These are phyloP conservation scores for Platygyra sinensis DNA, from an alignment of 64 coral and sea anemone species.

Conservation along the genomic window DNA sequence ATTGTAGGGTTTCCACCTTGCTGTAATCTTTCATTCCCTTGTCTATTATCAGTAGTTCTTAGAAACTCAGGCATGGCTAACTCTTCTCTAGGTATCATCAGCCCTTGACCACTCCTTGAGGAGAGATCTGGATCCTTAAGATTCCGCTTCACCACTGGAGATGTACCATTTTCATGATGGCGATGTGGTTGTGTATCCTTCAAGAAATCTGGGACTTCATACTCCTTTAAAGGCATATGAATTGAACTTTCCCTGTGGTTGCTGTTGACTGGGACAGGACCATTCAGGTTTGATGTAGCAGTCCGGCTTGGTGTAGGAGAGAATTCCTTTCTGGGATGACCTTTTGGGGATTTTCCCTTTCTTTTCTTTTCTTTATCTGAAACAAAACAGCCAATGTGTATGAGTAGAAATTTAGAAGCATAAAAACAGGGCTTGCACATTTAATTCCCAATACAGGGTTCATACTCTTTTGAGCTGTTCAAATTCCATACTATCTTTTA, in stretches of 20 bases:
- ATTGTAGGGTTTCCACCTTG: background rate
- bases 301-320: conserved; percentile 11
- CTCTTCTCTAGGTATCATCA: conserved; percentile 58
- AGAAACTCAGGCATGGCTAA: conserved; percentile 65
- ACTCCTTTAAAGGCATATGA: conserved; percentile 49
- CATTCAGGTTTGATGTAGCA: background rate
- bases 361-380: conserved; percentile 20
- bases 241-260: conserved; percentile 25
- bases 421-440: no score
- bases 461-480: no score
- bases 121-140: conserved; percentile 57
- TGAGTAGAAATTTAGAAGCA: background rate
- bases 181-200: conserved; percentile 35
- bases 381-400: background rate
- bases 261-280: background rate
- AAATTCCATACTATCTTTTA: no score
- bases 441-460: no score
- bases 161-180: conserved; percentile 14
- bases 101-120: conserved; percentile 8
- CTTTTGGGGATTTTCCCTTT: conserved; percentile 20
- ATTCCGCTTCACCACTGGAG: conserved; percentile 50
- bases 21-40: background rate
- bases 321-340: background rate
- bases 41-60: conserved; percentile 8
- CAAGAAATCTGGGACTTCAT: conserved; percentile 68